Evolutionary conservation across 2,888 invertebrate genomes (phyloP).

Genomic region (Poecilus cupreus): DNA sequence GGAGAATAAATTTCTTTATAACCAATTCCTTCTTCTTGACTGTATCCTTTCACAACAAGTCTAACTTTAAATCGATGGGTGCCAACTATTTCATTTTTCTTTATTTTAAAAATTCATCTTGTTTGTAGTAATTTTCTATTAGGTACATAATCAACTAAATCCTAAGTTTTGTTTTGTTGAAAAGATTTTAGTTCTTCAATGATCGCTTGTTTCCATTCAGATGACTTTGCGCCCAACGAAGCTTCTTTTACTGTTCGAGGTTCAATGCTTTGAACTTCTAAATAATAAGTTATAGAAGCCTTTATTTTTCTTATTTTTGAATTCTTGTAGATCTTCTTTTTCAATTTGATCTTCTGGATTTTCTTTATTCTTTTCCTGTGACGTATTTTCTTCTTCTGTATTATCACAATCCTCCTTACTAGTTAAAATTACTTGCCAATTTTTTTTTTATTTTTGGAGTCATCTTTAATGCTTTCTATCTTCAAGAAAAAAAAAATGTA

Average conservation of each 20-base stretch:
- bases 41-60: neutral
- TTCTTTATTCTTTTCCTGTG: too few species aligned
- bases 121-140: too few species aligned
- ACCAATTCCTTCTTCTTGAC: neutral
- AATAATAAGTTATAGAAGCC: neutral
- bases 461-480: too few species aligned
- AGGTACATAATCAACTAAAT: too few species aligned
- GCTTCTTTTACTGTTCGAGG: neutral
- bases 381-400: too few species aligned
- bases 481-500: too few species aligned
- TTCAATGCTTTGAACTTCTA: neutral
- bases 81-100: neutral
- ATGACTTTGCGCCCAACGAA: neutral
- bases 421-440: too few species aligned
- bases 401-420: too few species aligned
- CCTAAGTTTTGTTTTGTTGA: neutral
- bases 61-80: neutral
- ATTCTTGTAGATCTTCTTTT: neutral
- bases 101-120: neutral
- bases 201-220: neutral
- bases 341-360: neutral
- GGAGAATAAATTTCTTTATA: too few species aligned
- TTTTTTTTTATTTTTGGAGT: neutral
- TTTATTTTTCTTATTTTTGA: neutral
- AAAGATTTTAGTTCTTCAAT: too few species aligned